phyloP scores from a whole-genome alignment of 64 coral and sea anemone genomes.

The Montipora sp. region DNA sequence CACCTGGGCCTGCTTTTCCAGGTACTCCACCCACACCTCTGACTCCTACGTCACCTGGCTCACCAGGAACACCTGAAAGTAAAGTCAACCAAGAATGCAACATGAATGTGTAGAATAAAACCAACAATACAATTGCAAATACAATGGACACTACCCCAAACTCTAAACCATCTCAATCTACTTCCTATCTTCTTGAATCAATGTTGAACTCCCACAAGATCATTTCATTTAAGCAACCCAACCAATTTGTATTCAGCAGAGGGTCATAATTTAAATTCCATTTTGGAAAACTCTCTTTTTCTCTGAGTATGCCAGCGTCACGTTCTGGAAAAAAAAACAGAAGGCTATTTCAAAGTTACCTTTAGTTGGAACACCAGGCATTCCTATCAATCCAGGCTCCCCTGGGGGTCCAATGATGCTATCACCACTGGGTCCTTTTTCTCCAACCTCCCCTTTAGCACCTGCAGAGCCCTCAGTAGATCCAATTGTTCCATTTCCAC shows the following conservation, averaged over 20 bases:
- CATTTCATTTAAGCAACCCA: too few species aligned
- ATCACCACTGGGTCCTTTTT: slow-evolving; percentile 50
- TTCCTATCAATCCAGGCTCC: neutral
- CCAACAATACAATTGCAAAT: neutral
- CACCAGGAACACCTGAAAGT: slow-evolving; percentile 22
- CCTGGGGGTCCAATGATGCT: slow-evolving; percentile 38
- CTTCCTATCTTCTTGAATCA: too few species aligned
- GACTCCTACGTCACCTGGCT: slow-evolving; percentile 30
- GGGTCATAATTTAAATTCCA: too few species aligned
- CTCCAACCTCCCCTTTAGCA: slow-evolving; percentile 42
- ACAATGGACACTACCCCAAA: too few species aligned
- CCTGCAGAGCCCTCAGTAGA: neutral
- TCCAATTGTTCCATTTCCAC: slow-evolving; percentile 40
- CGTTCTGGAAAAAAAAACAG: neutral
- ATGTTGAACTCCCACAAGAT: too few species aligned
- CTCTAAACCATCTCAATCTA: too few species aligned
- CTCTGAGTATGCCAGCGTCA: too few species aligned
- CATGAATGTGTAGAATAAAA: neutral
- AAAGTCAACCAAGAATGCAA: neutral
- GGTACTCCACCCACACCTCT: slow-evolving; percentile 42
- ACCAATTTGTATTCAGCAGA: too few species aligned
- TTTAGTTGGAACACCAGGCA: neutral
- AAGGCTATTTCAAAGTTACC: neutral
- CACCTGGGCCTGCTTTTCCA: slow-evolving; percentile 45
- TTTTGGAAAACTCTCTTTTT: too few species aligned